A percentile compares a stretch with the other conserved stretches of the same genome.
Conservation (phyloP, 2,797 vertebrate species). For the Sphenopsis melanotis region DNA sequence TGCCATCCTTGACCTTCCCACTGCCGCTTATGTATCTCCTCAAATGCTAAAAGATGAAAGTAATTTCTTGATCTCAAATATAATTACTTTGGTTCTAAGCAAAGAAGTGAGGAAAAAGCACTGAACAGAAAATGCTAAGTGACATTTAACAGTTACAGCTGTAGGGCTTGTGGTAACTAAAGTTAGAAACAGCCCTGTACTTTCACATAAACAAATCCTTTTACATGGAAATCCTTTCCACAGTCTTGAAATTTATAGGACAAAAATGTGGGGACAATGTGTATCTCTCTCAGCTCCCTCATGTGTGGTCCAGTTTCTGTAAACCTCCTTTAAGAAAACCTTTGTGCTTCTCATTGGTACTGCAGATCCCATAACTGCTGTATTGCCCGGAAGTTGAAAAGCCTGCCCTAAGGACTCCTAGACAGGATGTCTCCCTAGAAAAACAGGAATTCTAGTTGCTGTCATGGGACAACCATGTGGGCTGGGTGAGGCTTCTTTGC, state of each 20-base stretch:
- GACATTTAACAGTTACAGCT: neutral
- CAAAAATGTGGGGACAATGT: neutral
- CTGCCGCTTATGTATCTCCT: neutral
- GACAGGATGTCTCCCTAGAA: neutral
- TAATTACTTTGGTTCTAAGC: neutral
- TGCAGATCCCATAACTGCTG: neutral
- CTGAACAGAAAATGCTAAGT: neutral
- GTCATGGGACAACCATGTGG: neutral
- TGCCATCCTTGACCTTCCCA: neutral
- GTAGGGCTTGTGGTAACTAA: neutral
- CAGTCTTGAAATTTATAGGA: neutral
- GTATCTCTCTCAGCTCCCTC: neutral
- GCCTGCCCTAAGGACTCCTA: neutral
- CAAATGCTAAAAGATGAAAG: neutral
- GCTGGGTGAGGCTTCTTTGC: neutral
- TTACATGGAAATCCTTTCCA: neutral
- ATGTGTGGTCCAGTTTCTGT: neutral
- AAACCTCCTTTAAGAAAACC: neutral
- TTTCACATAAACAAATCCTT: neutral
- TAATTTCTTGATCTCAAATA: neutral
- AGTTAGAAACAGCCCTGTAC: neutral
- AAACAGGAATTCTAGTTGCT: neutral
- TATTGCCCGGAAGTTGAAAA: neutral
- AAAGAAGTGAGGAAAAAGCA: neutral
- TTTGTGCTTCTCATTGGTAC: neutral